These are phyloP conservation scores for Anastrepha ludens DNA, from an alignment of 1,140 invertebrate species.

Conservation along the genomic window DNA sequence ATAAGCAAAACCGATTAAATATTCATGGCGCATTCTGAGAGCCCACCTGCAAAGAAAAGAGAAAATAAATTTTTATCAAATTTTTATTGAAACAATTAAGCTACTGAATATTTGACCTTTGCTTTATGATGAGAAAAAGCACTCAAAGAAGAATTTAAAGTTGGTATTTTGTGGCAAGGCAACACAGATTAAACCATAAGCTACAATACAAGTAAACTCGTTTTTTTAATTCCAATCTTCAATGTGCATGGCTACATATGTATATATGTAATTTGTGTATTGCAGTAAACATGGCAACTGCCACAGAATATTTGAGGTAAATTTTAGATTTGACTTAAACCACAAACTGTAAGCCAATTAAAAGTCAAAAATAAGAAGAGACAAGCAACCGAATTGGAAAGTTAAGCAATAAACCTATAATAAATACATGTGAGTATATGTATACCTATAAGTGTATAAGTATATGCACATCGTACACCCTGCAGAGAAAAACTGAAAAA, in stretches of 20 bases:
- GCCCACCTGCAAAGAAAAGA: background rate
- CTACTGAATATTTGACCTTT: background rate
- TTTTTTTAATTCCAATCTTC: too few species aligned
- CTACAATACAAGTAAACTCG: too few species aligned
- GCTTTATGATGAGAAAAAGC: background rate
- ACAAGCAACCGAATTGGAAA: slow-evolving; percentile 6
- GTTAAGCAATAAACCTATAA: too few species aligned
- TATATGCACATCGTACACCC: too few species aligned
- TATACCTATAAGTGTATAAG: too few species aligned
- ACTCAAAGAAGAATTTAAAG: background rate
- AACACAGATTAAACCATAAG: too few species aligned
- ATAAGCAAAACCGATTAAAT: too few species aligned
- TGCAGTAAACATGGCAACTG: background rate
- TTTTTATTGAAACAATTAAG: background rate
- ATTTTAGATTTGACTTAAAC: background rate
- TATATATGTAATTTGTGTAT: background rate
- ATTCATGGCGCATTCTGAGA: too few species aligned
- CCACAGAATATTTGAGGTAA: background rate
- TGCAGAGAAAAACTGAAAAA: too few species aligned
- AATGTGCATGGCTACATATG: background rate
- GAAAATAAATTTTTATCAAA: background rate
- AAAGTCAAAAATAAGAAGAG: slow-evolving; percentile 2
- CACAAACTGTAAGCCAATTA: slow-evolving; percentile 37
- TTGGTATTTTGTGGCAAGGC: background rate
- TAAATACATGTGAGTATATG: too few species aligned